Conservation (phyloP, 2,113 vertebrate genomes). For the Dendrocopos noguchii region DNA sequence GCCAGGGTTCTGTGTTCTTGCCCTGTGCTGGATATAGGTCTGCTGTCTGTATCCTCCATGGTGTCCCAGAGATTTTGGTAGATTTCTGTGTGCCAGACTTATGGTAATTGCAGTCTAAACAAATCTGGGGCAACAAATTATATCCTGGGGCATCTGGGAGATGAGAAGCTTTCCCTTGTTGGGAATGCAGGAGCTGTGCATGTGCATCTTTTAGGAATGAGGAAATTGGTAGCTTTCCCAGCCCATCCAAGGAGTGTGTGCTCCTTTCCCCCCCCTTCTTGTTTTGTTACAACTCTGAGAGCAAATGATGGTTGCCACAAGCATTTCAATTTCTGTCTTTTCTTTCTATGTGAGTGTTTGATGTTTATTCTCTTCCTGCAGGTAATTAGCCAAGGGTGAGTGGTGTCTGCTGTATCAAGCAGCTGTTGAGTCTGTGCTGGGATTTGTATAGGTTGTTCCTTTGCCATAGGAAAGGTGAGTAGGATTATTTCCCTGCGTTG, state of each 20-base stretch:
- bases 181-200: neutral
- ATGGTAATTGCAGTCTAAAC: neutral
- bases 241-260: accelerated
- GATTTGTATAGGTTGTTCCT: neutral
- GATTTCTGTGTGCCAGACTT: neutral
- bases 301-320: neutral
- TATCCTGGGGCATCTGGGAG: neutral
- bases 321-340: neutral
- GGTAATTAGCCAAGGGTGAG: conserved; percentile 1
- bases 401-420: neutral
- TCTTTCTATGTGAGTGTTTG: neutral
- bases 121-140: neutral
- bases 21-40: accelerated
- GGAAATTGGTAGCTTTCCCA: neutral
- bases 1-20: too few species aligned
- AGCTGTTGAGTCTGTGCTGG: neutral
- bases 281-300: neutral
- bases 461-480: conserved; percentile 38
- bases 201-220: neutral
- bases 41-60: accelerated
- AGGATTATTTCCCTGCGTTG: conserved; percentile 31
- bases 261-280: neutral
- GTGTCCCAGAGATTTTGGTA: neutral
- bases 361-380: neutral
- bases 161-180: neutral